A percentile compares a stretch with the other conserved stretches of the same genome.
These are phyloP conservation scores for Ylistrum balloti DNA, from an alignment of 1,140 invertebrate genomes.

Conservation along the genomic window DNA sequence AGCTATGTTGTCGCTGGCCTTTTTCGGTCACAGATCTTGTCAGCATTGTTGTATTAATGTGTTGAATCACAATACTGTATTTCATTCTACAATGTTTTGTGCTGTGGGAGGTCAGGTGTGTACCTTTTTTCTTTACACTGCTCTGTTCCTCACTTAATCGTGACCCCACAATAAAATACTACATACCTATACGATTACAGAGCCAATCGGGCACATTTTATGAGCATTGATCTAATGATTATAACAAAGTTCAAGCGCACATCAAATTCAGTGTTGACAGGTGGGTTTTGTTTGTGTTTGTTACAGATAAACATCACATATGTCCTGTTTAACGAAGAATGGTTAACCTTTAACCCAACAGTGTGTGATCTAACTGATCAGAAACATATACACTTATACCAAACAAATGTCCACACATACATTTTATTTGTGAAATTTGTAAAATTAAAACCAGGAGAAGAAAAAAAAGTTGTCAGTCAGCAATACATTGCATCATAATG, in stretches of 20 bases:
- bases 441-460: too few relatives aligned
- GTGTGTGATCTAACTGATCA: not conserved
- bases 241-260: not conserved
- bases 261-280: constrained; percentile 27
- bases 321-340: not conserved
- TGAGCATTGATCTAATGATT: not conserved
- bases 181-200: constrained; percentile 17
- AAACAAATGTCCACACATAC: not conserved
- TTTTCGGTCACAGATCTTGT: not conserved
- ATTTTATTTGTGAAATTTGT: not conserved
- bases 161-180: not conserved
- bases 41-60: not conserved
- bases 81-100: not conserved
- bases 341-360: not conserved
- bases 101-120: not conserved
- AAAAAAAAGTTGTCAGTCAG: too few relatives aligned
- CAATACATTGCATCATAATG: not conserved
- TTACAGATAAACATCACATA: not conserved
- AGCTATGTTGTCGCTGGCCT: not conserved
- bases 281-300: not conserved
- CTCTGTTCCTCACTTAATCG: not conserved
- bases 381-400: not conserved
- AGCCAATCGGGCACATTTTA: constrained; percentile 32
- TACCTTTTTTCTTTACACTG: not conserved
- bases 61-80: not conserved